Evolutionary conservation across 2,113 vertebrate genomes (phyloP).

Genomic region (Puma concolor): DNA sequence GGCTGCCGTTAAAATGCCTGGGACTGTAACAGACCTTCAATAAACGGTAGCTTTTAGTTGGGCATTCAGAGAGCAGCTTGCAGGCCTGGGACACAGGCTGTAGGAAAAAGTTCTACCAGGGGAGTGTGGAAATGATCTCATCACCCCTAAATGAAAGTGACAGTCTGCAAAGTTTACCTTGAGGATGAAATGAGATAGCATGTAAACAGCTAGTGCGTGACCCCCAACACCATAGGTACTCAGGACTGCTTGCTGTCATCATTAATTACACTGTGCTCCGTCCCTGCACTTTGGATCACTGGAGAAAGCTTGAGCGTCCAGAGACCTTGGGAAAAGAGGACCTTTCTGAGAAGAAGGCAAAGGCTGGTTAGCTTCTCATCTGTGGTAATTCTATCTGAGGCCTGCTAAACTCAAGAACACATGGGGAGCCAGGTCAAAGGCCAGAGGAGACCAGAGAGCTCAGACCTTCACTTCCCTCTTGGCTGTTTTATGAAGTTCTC

Average conservation of each 20-base stretch:
- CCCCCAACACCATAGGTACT: background rate
- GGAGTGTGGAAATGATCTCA: background rate
- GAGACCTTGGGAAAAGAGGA: background rate
- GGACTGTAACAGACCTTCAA: background rate
- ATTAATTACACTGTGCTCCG: background rate
- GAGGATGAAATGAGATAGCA: background rate
- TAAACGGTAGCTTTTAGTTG: background rate
- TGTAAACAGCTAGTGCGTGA: rapidly evolving
- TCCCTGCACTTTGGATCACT: background rate
- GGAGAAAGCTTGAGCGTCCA: background rate
- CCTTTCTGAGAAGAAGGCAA: background rate
- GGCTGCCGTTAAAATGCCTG: background rate
- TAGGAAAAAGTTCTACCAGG: background rate
- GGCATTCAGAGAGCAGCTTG: background rate
- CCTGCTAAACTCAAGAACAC: background rate
- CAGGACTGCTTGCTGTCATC: background rate
- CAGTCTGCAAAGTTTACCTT: background rate
- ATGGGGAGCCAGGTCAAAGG: background rate
- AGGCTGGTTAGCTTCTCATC: background rate
- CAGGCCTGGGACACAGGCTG: background rate
- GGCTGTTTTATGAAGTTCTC: background rate
- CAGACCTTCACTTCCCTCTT: background rate
- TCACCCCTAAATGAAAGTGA: background rate
- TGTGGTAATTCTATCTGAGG: background rate
- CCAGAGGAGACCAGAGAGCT: background rate